Base-by-base conservation (phyloP, 2,888 invertebrate species). In the Drosophila atripex region DNA sequence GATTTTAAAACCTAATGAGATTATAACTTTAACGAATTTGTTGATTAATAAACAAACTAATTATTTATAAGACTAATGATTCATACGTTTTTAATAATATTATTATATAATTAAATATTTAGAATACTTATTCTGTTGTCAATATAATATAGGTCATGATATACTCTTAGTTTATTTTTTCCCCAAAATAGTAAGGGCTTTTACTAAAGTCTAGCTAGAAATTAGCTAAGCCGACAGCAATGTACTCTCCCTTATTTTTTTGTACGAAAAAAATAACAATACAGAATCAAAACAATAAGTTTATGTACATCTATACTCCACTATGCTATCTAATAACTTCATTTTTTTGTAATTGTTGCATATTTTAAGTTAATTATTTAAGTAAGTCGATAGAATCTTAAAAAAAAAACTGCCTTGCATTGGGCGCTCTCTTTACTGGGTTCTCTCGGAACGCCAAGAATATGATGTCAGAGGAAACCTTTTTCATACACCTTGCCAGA, bases 211-310 rank as follows among this genome's bases (percentile, higher is more conserved):
- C 12, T 41, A 18, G 41, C 41, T 35, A 50, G 28, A 49, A 35
- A n/a, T 43, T 50, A 60, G 61, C 61, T 35, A 35, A 60, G 32
- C 9, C 9, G 49, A 25, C 49, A 49, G 39, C 23, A 50, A 39
- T 50, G 60, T 50, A 60, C 61, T 63, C 43, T 63, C 61, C 61
- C 50, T 60, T 60, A 63, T 50, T 23, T 57, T 50, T 23, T 57
- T 38, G 28, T 18, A 47, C 11, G 57, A 16, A 59, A 63, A 49
- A 28, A 28, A 28, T 28, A 8, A 28, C 28, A 28, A 63, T 45
- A 45, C 60, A 60, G 60, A 49, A 50, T 63, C 63, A 63, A 63
- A 60, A 63, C 63, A 63, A 60, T 50, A 60, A 50, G 35, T 45
- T 60, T 50, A 14, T 58, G 43, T 63, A 59, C 43, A 50, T 49